Base-by-base conservation (phyloP, 2,888 invertebrate genomes). In the Rhingia campestris region DNA sequence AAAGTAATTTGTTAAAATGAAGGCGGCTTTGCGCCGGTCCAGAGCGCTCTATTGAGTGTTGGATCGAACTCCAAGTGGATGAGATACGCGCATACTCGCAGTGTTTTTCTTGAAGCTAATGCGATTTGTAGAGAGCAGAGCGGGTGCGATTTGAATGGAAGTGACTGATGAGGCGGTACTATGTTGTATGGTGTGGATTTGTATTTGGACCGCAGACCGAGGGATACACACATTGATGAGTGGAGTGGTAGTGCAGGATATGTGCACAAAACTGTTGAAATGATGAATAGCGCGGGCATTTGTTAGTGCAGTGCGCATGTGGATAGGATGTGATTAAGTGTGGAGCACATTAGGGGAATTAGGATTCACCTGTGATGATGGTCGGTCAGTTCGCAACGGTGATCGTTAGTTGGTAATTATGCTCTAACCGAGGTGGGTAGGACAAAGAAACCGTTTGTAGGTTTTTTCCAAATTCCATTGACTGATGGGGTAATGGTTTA, bases 1-100 rank as follows among this genome's bases (percentile, higher is more conserved):
- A 80, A 72, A 80, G 84, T 84, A 84, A 84, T 84, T 84, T 84
- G 84, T 84, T 84, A 84, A 84, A 84, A 84, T 80, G 84, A 84
- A 84, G 84, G 84, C 80, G 84, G 84, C 74, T 80, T 66, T 22
- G 22, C 22, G 53, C 63, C 82, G 82, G 47, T 69, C 79, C 33
- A 72, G 51, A n/a, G 59, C 64, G 45, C 51, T 73, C 49, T 77
- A 54, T 64, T 67, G 43, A 70, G 59, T 56, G 73, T 70, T 53
- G 66, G 63, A 80, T 84, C 80, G 80, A 84, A 64, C 67, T 69
- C 22, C 58, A 63, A 74, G 63, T 58, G 56, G 54, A 49, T 43
- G 61, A 54, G 59, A 58, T 70, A 77, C 49, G 45, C 58, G 22
- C 12, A 54, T 5, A 9, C 37, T 41, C 4, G 4, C 39, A 14